Percentiles rank a stretch among this genome's conserved stretches.
Conservation (phyloP, 1,140 invertebrate species). For the Tetramorium simillimum region DNA sequence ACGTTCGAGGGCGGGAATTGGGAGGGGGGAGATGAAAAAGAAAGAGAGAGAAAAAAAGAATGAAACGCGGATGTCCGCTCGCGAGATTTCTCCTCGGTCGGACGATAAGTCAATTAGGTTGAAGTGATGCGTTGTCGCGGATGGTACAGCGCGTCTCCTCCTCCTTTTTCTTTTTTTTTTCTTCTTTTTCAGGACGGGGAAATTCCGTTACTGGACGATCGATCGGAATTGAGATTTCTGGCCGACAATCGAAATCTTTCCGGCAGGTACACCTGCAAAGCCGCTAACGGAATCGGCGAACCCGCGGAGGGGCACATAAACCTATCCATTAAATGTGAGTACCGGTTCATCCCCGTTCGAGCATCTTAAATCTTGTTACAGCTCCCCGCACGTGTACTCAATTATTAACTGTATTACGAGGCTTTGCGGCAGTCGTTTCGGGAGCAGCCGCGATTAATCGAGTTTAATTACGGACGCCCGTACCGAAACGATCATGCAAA, state of each 20-base stretch:
- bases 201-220: conserved; percentile 87
- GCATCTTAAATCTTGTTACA: not conserved
- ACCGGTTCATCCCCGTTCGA: not conserved
- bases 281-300: conserved; percentile 90
- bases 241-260: conserved; percentile 88
- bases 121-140: conserved; percentile 7
- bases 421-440: not conserved
- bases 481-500: conserved; percentile 69
- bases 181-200: conserved; percentile 86
- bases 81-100: not conserved
- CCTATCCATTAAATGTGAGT: conserved; percentile 87
- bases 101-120: conserved; percentile 36
- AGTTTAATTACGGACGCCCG: conserved; percentile 65
- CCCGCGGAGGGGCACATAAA: conserved; percentile 88
- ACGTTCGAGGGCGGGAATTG: not conserved
- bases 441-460: conserved; percentile 64
- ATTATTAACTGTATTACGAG: not conserved
- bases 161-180: not conserved
- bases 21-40: not conserved
- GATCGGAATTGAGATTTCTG: conserved; percentile 88
- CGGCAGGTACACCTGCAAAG: conserved; percentile 90
- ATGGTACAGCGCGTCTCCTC: not conserved
- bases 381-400: not conserved
- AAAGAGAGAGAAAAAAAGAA: not conserved
- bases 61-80: not conserved